These are phyloP conservation scores for Coreoperca whiteheadi DNA, from an alignment of 2,113 vertebrate genomes.

Conservation along the genomic window DNA sequence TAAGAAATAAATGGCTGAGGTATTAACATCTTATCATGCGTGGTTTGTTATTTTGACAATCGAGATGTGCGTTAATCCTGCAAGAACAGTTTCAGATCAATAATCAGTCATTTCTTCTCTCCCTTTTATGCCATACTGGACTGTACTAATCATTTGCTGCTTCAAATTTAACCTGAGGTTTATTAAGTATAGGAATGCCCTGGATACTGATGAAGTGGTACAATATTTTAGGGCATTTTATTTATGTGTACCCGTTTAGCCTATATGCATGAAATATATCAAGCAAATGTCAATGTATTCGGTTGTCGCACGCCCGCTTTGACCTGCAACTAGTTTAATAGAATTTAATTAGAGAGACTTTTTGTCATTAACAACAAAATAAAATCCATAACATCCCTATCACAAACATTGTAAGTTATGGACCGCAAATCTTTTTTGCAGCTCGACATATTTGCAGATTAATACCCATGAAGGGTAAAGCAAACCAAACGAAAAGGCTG, in stretches of 20 bases:
- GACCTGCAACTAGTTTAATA: too few species aligned
- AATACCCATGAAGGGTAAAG: too few species aligned
- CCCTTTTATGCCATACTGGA: not conserved
- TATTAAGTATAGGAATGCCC: not conserved
- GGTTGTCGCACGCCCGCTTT: too few species aligned
- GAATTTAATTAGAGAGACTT: too few species aligned
- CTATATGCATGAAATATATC: not conserved
- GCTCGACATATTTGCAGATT: too few species aligned
- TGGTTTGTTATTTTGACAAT: conserved; percentile 1
- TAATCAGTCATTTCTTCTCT: too few species aligned
- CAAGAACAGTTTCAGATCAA: not conserved
- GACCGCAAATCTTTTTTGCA: too few species aligned
- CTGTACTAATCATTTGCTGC: not conserved
- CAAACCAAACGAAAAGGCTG: too few species aligned
- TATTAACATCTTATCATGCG: conserved; percentile 37
- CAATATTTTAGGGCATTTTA: not conserved
- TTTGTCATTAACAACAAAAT: not conserved
- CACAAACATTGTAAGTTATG: too few species aligned
- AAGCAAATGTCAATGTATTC: not conserved
- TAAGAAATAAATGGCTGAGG: conserved; percentile 85
- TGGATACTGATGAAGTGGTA: not conserved
- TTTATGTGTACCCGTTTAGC: not conserved
- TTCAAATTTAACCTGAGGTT: not conserved
- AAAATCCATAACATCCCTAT: not conserved
- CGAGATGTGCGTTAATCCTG: not conserved